A percentile compares a stretch with the other conserved stretches of the same genome.
These are phyloP conservation scores for Pantelozetes paolii DNA, from an alignment of 2,888 invertebrate species.

Conservation along the genomic window DNA sequence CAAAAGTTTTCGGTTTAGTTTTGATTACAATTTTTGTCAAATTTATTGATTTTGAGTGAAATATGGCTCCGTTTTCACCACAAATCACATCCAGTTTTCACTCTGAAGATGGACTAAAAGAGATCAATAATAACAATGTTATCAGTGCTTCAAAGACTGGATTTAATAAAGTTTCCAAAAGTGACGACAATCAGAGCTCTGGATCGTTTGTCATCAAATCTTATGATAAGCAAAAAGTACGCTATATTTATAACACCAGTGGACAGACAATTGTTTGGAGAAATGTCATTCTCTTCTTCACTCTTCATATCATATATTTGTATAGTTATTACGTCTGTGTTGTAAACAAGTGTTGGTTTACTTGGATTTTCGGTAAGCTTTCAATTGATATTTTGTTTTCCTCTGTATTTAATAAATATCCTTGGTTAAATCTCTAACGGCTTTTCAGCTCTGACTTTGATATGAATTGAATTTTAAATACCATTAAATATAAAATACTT, in stretches of 20 bases:
- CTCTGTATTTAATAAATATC: too few species aligned
- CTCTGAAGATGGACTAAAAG: neutral
- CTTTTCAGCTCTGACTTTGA: too few species aligned
- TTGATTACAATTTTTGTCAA: neutral
- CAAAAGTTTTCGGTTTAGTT: neutral
- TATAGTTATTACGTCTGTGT: conserved; percentile 25
- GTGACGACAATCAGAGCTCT: neutral
- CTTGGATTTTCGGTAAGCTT: conserved; percentile 34
- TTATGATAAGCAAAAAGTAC: neutral
- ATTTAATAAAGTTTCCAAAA: neutral
- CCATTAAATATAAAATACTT: too few species aligned
- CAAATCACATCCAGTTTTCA: neutral
- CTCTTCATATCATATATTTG: conserved; percentile 29
- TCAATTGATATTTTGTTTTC: too few species aligned
- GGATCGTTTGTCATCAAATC: conserved; percentile 12
- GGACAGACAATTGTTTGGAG: conserved; percentile 35
- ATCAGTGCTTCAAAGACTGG: neutral
- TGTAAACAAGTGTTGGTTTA: conserved; percentile 31
- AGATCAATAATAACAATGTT: conserved; percentile 24
- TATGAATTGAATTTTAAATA: too few species aligned
- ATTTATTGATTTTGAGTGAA: neutral
- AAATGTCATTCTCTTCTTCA: conserved; percentile 38
- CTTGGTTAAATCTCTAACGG: too few species aligned
- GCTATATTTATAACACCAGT: conserved; percentile 23
- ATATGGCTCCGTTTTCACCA: conserved; percentile 9